Evolutionary conservation across 1,140 invertebrate species (phyloP), one percentile per base, ranked within the genome.

Genomic region (Bombus breviceps): DNA sequence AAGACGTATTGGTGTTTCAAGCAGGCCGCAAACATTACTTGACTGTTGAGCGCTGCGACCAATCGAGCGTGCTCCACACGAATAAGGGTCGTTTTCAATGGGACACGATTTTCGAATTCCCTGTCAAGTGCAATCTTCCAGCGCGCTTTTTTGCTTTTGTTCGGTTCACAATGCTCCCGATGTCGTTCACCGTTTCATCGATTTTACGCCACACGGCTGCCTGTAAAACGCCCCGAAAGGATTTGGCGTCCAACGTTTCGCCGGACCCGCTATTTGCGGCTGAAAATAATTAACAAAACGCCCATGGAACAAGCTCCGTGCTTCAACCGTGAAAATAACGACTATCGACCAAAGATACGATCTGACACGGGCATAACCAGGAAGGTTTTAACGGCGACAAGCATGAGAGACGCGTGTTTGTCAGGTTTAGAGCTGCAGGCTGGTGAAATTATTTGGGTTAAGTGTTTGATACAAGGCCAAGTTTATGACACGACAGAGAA

Each of bases 21-120:
- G 57, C 28, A 28, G 25, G 28, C 53, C 75, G 57, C 75, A 77
- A 77, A 77, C 34, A 37, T 76, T 76, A 76, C 34, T 62, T 32
- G 18, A 28, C 47, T 47, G n/a, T 10, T 22, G 9, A 10, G 34
- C 18, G 32, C 34, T 10, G 66, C 32, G 18, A 37, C 22, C 64
- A 32, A 66, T 66, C 15, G 64, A 66, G 64, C 64, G 59, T n/a
- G 10, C 59, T 62, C 22, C 68, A 37, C 68, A 10, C 32, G 69
- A 75, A 57, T 43, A 75, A 75, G 47, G 32, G 47, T 57, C 43
- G n/a, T 34, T 25, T 25, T 75, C 73, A 47, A 77, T 34, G 47
- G 34, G 32, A 77, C 74, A 76, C 47, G 74, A 76, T 76, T 76
- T 57, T 76, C 72, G n/a, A 74, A 74, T 76, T 76, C 41, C 47